Percentiles rank a stretch among this genome's conserved stretches.
Evolutionary conservation across 2,888 invertebrate genomes (phyloP).

Genomic region (Frankliniella fusca): DNA sequence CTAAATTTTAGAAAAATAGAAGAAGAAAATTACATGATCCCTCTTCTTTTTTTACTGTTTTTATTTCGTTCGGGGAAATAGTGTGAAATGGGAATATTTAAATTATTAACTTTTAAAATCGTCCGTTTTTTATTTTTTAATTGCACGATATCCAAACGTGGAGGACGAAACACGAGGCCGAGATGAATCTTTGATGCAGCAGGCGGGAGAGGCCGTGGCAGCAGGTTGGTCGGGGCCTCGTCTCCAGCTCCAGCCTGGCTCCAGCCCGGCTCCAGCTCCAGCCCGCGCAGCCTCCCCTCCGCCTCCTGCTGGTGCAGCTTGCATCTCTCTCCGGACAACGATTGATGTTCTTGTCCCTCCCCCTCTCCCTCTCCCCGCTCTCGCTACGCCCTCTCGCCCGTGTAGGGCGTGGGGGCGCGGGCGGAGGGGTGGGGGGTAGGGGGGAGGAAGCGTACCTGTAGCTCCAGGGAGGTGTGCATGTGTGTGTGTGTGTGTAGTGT

Average conservation of each 20-base stretch:
- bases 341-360: neutral
- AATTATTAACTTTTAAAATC: too few relatives aligned
- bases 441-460: neutral
- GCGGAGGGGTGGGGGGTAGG: too few relatives aligned
- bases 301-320: neutral
- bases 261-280: too few relatives aligned
- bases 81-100: too few relatives aligned
- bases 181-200: neutral
- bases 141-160: too few relatives aligned
- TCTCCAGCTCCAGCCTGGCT: neutral
- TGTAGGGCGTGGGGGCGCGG: neutral
- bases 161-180: too few relatives aligned
- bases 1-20: too few relatives aligned
- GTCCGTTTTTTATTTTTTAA: too few relatives aligned
- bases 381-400: neutral
- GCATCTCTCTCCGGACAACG: neutral
- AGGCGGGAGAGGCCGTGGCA: neutral
- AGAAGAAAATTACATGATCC: too few relatives aligned
- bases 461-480: neutral
- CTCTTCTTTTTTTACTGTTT: too few relatives aligned
- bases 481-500: neutral
- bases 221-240: neutral
- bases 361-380: neutral
- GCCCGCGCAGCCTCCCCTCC: too few relatives aligned
- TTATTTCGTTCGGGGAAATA: too few relatives aligned